phyloP scores from a whole-genome alignment of 2,797 vertebrate species.

The Dipus sagitta region DNA sequence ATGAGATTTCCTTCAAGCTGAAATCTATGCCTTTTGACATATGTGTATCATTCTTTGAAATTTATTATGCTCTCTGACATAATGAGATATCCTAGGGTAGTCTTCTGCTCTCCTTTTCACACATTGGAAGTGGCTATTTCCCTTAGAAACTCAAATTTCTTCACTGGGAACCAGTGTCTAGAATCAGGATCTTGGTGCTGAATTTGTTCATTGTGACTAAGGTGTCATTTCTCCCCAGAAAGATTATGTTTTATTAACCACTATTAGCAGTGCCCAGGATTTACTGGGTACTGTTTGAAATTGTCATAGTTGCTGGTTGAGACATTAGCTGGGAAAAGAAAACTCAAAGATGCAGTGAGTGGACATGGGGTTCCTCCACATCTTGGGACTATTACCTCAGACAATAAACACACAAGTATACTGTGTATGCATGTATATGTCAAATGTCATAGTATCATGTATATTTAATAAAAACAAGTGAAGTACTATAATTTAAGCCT shows the following conservation, averaged over 20 bases:
- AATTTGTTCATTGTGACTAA: neutral
- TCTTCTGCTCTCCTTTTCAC: neutral
- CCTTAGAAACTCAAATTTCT: neutral
- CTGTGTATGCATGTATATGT: no score
- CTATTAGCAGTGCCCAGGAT: neutral
- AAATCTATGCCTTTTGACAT: slow-evolving; percentile 2
- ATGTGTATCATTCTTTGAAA: neutral
- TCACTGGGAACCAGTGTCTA: slow-evolving; percentile 16
- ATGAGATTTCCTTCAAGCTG: neutral
- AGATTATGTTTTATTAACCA: neutral
- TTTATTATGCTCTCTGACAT: slow-evolving; percentile 21
- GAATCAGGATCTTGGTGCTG: neutral
- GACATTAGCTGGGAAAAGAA: neutral
- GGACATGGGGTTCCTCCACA: neutral
- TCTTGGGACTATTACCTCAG: neutral
- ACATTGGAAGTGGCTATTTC: neutral
- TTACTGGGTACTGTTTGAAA: neutral
- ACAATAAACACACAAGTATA: neutral
- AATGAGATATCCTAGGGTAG: neutral
- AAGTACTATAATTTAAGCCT: slow-evolving; percentile 25
- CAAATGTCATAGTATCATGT: no score
- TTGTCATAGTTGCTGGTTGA: neutral
- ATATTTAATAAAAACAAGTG: slow-evolving; percentile 12
- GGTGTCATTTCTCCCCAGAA: neutral
- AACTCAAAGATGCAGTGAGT: neutral